Conservation (phyloP, 2,888 invertebrate species). For the Pheosia gnoma region DNA sequence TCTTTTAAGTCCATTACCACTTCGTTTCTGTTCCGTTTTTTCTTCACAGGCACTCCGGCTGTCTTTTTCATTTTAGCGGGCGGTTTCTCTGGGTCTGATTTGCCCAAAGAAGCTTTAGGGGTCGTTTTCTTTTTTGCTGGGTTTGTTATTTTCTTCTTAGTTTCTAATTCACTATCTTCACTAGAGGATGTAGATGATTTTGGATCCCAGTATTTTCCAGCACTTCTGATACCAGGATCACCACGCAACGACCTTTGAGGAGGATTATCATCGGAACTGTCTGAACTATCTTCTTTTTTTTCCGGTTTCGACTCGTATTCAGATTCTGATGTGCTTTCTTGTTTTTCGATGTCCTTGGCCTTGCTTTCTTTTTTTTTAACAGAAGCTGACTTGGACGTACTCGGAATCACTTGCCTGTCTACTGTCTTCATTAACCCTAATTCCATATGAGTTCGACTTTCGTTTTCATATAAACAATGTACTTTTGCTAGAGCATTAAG, state of each 20-base stretch:
- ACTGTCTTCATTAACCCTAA: slow-evolving; percentile 81
- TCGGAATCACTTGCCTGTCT: slow-evolving; percentile 74
- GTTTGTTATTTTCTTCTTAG: slow-evolving; percentile 60
- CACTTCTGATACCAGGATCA: slow-evolving; percentile 89
- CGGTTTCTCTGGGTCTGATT: slow-evolving; percentile 80
- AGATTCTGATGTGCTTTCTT: slow-evolving; percentile 77
- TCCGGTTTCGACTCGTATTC: slow-evolving; percentile 75
- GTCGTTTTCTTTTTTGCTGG: slow-evolving; percentile 72
- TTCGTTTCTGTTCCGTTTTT: slow-evolving; percentile 85
- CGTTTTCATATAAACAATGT: slow-evolving; percentile 95
- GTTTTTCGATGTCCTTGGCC: slow-evolving; percentile 69
- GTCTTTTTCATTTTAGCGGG: slow-evolving; percentile 77
- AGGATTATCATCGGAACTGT: slow-evolving; percentile 83
- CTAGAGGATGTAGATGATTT: slow-evolving; percentile 87
- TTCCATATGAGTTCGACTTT: slow-evolving; percentile 89
- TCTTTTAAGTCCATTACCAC: slow-evolving; percentile 92
- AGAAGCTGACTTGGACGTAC: slow-evolving; percentile 77
- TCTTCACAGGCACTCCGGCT: slow-evolving; percentile 73
- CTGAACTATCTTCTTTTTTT: slow-evolving; percentile 72
- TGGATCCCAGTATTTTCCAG: slow-evolving; percentile 94
- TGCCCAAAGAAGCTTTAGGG: slow-evolving; percentile 59
- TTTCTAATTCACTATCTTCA: slow-evolving; percentile 80
- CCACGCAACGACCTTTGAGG: slow-evolving; percentile 86
- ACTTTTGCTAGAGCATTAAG: slow-evolving; percentile 95
- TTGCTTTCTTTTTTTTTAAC: slow-evolving; percentile 76